Percentiles rank a stretch among this genome's conserved stretches.
Conservation (phyloP, 2,113 vertebrate species). For the Jaculus jaculus region DNA sequence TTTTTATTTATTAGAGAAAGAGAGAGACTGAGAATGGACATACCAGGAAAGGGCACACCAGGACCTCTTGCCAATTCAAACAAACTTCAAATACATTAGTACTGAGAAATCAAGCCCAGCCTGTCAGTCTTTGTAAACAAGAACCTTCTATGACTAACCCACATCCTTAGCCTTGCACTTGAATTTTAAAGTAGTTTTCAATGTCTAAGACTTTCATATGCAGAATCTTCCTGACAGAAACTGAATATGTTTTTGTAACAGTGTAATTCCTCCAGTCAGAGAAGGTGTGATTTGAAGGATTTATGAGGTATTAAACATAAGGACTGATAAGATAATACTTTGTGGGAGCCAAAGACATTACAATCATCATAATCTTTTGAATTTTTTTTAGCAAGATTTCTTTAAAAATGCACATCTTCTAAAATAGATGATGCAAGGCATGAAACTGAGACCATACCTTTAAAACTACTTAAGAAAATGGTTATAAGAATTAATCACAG, state of each 20-base stretch:
- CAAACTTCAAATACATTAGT: no score
- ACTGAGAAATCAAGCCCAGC: no score
- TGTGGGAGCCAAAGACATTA: not conserved
- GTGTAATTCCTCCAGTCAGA: not conserved
- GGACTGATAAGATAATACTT: conserved; percentile 2
- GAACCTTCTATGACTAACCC: no score
- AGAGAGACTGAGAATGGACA: no score
- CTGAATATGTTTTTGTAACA: not conserved
- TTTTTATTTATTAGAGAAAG: no score
- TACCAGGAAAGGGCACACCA: no score
- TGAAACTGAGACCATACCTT: not conserved
- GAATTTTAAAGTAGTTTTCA: conserved; percentile 5
- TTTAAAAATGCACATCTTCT: not conserved
- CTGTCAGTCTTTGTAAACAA: no score
- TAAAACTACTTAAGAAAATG: not conserved
- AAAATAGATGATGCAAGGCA: not conserved
- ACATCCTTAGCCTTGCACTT: not conserved
- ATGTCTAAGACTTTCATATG: not conserved
- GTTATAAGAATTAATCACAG: not conserved
- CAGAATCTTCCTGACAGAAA: not conserved
- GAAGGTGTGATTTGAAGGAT: not conserved
- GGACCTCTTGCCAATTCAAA: no score
- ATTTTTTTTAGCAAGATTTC: not conserved
- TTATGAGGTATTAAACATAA: conserved; percentile 31
- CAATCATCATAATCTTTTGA: not conserved